A percentile compares a stretch with the other conserved stretches of the same genome.
phyloP scores from a whole-genome alignment of 2,113 vertebrate species.

The Silurus glanis region DNA sequence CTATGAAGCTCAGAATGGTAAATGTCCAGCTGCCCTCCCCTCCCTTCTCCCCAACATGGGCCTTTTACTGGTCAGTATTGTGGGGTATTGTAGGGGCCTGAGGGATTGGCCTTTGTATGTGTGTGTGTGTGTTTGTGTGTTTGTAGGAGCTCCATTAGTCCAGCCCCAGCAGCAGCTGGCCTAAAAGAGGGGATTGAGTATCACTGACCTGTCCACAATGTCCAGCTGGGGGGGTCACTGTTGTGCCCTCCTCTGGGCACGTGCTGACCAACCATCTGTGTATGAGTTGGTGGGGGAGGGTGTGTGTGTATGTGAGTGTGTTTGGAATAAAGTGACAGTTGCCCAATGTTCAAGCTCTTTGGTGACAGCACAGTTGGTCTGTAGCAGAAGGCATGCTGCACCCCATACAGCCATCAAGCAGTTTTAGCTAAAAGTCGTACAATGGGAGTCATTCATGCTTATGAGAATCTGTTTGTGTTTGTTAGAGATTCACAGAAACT shows the following conservation, averaged over 20 bases:
- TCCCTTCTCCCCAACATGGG: constrained; percentile 32
- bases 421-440: constrained; percentile 7
- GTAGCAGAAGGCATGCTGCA: constrained; percentile 34
- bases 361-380: constrained; percentile 47
- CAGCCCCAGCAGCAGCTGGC: constrained; percentile 72
- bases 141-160: constrained; percentile 69
- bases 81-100: constrained; percentile 62
- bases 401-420: constrained; percentile 21
- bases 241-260: constrained; percentile 73
- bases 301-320: constrained; percentile 39
- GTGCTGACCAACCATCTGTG: constrained; percentile 75
- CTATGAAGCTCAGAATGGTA: constrained; percentile 23
- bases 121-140: constrained; percentile 50
- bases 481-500: neutral
- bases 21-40: constrained; percentile 56
- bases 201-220: constrained; percentile 79
- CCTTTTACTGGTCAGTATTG: constrained; percentile 72
- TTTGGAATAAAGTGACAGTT: constrained; percentile 50
- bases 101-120: constrained; percentile 58
- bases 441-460: neutral
- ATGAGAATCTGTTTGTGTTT: neutral
- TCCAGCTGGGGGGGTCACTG: constrained; percentile 78
- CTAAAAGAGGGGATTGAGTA: constrained; percentile 65
- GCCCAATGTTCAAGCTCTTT: constrained; percentile 38
- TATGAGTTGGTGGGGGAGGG: constrained; percentile 43